Evolutionary conservation across 2,797 vertebrate species (phyloP).

Genomic region (Amazonetta brasiliensis): DNA sequence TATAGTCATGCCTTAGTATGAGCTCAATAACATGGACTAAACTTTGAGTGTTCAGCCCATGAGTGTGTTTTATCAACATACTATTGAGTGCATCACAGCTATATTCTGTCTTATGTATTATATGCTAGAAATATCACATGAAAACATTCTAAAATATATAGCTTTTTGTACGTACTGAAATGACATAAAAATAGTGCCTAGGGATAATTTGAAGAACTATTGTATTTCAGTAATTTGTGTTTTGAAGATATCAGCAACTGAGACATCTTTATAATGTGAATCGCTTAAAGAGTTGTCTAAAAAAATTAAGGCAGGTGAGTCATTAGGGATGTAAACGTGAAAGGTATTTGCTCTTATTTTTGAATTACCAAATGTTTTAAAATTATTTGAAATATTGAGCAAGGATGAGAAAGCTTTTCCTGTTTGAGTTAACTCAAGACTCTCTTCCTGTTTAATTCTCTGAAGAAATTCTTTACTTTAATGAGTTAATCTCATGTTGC

Average conservation of each 20-base stretch:
- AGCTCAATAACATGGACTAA: neutral
- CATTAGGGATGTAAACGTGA: neutral
- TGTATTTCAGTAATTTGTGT: neutral
- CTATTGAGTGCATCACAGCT: neutral
- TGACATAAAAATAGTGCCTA: neutral
- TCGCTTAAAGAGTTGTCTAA: neutral
- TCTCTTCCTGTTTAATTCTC: neutral
- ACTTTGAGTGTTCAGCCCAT: neutral
- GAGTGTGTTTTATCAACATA: neutral
- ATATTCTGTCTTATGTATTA: neutral
- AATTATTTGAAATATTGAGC: neutral
- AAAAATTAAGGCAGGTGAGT: neutral
- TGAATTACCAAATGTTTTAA: neutral
- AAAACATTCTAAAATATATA: neutral
- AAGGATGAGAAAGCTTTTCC: neutral
- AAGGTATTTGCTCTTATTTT: neutral
- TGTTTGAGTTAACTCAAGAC: neutral
- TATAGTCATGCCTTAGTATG: neutral
- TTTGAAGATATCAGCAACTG: neutral
- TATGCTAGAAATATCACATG: neutral
- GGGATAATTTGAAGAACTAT: neutral
- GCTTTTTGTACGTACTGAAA: neutral
- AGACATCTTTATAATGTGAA: neutral
- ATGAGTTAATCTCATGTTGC: neutral
- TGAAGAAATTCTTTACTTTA: neutral